Conservation (phyloP, 1,140 invertebrate species). For the Hestina assimilis region DNA sequence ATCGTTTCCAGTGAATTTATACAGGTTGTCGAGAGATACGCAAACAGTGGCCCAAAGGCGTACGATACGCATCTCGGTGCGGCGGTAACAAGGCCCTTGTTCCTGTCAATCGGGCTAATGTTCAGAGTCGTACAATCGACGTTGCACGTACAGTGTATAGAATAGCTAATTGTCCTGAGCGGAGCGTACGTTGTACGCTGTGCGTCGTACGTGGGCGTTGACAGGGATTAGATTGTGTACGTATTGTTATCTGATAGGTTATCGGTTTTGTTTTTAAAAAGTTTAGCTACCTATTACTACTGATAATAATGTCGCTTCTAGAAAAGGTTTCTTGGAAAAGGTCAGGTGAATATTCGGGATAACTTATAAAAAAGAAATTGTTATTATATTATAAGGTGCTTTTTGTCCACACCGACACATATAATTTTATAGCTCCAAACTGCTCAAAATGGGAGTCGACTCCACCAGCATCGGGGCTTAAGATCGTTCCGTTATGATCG, state of each 20-base stretch:
- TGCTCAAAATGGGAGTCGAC: too few relatives aligned
- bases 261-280: background rate
- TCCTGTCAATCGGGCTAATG: conserved; percentile 17
- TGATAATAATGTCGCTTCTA: too few relatives aligned
- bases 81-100: conserved; percentile 13
- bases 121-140: conserved; percentile 8
- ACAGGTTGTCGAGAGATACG: conserved; percentile 41
- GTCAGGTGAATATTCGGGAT: too few relatives aligned
- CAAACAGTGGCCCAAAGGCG: conserved; percentile 66
- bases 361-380: too few relatives aligned
- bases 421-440: too few relatives aligned
- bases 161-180: conserved; percentile 21
- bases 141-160: conserved; percentile 11
- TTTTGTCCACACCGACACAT: too few relatives aligned
- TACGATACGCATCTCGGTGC: conserved; percentile 11
- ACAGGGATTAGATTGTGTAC: conserved; percentile 22
- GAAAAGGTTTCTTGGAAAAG: too few relatives aligned
- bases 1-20: conserved; percentile 34
- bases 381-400: too few relatives aligned
- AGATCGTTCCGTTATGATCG: too few relatives aligned
- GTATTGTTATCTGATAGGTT: background rate
- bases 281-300: too few relatives aligned
- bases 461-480: too few relatives aligned
- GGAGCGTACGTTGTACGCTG: conserved; percentile 10
- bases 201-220: conserved; percentile 23